Evolutionary conservation across 2,113 vertebrate genomes (phyloP).

Genomic region (Steatornis caripensis): DNA sequence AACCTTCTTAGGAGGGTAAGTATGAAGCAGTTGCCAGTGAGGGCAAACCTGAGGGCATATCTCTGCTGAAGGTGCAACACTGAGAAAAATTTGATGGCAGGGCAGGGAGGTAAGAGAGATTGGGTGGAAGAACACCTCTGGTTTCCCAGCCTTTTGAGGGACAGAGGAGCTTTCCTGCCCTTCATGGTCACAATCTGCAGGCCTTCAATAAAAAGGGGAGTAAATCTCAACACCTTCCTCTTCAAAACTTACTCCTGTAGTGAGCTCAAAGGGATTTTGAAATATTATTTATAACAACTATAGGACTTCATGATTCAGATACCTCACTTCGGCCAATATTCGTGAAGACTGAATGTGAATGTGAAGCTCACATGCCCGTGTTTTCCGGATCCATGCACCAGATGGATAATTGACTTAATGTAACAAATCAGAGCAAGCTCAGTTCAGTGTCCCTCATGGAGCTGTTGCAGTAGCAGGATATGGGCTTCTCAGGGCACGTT

Average conservation of each 20-base stretch:
- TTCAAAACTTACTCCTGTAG: neutral
- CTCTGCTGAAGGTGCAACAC: neutral
- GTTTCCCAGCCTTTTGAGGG: neutral
- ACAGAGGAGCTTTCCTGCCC: neutral
- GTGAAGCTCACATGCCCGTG: fast-evolving
- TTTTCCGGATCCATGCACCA: neutral
- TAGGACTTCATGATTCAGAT: neutral
- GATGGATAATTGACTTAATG: neutral
- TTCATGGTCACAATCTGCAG: neutral
- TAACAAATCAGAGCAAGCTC: neutral
- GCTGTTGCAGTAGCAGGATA: neutral
- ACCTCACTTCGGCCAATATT: neutral
- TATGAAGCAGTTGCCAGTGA: neutral
- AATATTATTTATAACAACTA: neutral
- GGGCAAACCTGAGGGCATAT: neutral
- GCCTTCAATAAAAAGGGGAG: neutral
- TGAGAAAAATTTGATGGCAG: neutral
- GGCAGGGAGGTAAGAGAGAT: neutral
- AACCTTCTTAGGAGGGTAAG: neutral
- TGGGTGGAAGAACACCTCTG: neutral
- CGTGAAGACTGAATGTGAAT: neutral
- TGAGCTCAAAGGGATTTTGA: neutral
- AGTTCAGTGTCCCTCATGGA: neutral
- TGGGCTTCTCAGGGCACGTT: neutral
- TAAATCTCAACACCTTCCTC: neutral